Base-by-base conservation (phyloP, 2,888 invertebrate genomes). In the Bombylius major region DNA sequence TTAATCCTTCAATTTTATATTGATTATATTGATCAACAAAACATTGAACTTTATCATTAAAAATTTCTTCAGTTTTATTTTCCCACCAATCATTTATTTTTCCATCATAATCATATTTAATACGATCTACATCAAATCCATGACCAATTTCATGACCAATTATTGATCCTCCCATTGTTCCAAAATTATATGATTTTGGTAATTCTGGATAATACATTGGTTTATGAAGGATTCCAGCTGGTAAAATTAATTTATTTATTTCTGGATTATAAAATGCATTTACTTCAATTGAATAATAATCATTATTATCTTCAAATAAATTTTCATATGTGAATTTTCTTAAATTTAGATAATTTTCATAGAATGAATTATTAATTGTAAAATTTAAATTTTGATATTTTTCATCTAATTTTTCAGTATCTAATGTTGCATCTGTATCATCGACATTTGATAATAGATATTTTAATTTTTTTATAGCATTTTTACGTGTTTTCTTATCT, bases 61-160 rank as follows among this genome's bases (percentile, higher is more conserved):
- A 23, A 23, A 23, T 23, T 23, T 23, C 23, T 23, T 1, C 23
- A 23, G 23, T 23, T 23, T 23, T 23, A 23, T 23, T 23, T 23
- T 23, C 23, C 23, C 1, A 23, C 23, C 23, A 23, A 23, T 23
- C 23, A 23, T 23, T 23, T 23, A 23, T 23, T 2, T 23, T 23
- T 23, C 23, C 23, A 23, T 23, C 23, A 23, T 23, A 3, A 23
- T 23, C 23, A 3, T 23, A 23, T 23, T 23, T 23, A 23, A 23
- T 23, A 23, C 23, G 3, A 23, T 23, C 3, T 23, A 3, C 23
- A 23, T 23, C 23, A 31, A 53, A 53, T 31, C 42, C 53, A 42
- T 53, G 53, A 13, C 42, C 39, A 39, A 53, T 53, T 53, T 53
- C 53, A 31, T 53, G 53, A 6, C 48, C 53, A 8, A 54, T 48